Base-by-base conservation (phyloP, 2,888 invertebrate genomes). In the Pyrrhia umbra region DNA sequence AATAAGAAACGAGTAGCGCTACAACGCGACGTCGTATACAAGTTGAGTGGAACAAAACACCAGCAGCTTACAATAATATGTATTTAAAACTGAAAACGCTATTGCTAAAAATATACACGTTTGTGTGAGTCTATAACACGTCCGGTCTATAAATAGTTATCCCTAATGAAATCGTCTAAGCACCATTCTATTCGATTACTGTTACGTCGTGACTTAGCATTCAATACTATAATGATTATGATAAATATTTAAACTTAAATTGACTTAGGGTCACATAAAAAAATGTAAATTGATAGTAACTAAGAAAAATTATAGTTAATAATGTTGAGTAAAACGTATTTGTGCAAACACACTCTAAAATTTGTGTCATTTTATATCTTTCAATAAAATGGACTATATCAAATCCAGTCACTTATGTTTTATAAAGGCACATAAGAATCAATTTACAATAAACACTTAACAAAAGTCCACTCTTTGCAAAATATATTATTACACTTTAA, bases 111-210 rank as follows among this genome's bases (percentile, higher is more conserved):
- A 88, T 81, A 85, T 86, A 85, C 84, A 86, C 80, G 63, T 73
- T 82, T 86, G 82, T 87, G 87, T 86, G 80, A 85, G 84, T 71
- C 85, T 88, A 85, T 82, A 86, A 88, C 85, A 86, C 83, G 74
- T 85, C 86, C 82, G 82, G 79, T 86, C 85, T 91, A 90, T 90
- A 91, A 90, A 90, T 91, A 91, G 86, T 90, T 88, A 91, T 84
- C 82, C 80, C 90, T 93, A 92, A 91, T 87, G 85, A 91, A 92
- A 92, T 92, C 85, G 84, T 91, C 93, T 93, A 95, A 95, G 95
- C 95, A 95, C 95, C 95, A 93, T 93, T 94, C 92, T 94, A 94
- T 95, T 95, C 95, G 94, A 94, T 94, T 88, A 90, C 90, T 88
- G 91, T 92, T 91, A 90, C 87, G 76, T 83, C 82, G 88, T 91